Evolutionary conservation across 1,140 invertebrate genomes (phyloP), one percentile per base, ranked within the genome.

Genomic region (Bombus terrestris): DNA sequence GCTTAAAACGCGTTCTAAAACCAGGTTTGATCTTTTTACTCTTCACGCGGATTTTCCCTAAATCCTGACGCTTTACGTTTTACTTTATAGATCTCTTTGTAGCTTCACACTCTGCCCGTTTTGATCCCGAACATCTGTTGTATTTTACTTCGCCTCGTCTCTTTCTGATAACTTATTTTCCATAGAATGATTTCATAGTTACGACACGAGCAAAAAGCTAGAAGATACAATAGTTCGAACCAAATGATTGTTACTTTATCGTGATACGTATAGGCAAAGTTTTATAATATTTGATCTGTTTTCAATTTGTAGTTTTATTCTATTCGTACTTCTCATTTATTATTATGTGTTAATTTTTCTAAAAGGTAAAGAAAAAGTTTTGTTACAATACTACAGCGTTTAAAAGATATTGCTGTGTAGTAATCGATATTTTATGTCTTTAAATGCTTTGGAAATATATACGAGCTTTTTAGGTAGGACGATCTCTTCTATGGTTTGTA

Each of bases 1-100:
- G 74, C 35, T 76, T 76, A 76, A 76, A 76, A 76, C 74, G 57
- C 53, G 47, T 62, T 77, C 57, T 77, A 62, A 62, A 62, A 62
- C 57, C 57, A 9, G 57, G 37, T 77, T 77, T 41, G 37, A 43
- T 64, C 75, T 77, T 77, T 77, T 77, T 64, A 59, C 28, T 41
- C 57, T 64, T 77, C 57, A 1, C 57, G 62, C 28, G 37, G 75
- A 37, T 64, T 77, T 37, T 37, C 35, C 28, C 75, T 59, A 62
- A 62, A 76, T 59, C 53, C 74, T 39, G 12, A 39, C 74, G 74
- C 53, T 62, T 62, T 76, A 62, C 74, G 74, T 39, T 39, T 57
- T 62, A 76, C 53, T 62, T 76, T 62, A 62, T 47, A 35, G 74
- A 76, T 78, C 75, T 41, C 39, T 32, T 77, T 77, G 75, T 41